Conservation (phyloP, 2,888 invertebrate genomes). For the Latheticus oryzae region DNA sequence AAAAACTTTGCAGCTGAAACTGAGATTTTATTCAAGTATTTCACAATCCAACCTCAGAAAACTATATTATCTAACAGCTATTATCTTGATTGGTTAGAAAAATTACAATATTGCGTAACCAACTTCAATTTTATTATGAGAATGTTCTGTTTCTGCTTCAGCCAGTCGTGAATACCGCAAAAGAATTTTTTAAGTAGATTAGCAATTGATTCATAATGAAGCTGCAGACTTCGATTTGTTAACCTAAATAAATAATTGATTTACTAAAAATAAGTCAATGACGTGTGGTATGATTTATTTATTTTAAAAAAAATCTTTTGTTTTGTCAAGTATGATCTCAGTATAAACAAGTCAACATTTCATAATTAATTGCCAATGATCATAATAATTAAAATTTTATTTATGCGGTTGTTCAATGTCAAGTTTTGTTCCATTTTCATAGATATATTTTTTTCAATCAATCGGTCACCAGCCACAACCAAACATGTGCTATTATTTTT, state of each 20-base stretch:
- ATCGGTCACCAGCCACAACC: constrained; percentile 7
- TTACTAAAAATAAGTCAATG: not conserved
- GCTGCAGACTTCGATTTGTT: not conserved
- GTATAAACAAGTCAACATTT: constrained; percentile 2
- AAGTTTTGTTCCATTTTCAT: not conserved
- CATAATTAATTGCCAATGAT: constrained; percentile 6
- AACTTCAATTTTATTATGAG: constrained; percentile 9
- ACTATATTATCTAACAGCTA: constrained; percentile 26
- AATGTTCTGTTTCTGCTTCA: constrained; percentile 8
- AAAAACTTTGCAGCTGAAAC: too few species aligned
- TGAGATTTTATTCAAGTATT: too few species aligned
- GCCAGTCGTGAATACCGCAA: not conserved
- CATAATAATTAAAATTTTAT: not conserved
- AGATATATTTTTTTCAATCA: constrained; percentile 6
- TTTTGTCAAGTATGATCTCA: constrained; percentile 7
- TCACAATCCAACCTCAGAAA: too few species aligned
- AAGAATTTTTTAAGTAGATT: not conserved
- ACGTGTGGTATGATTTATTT: not conserved
- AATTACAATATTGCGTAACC: constrained; percentile 16
- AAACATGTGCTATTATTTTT: constrained; percentile 21
- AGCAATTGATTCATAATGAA: constrained; percentile 14
- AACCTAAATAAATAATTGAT: constrained; percentile 16
- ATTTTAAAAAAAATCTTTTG: constrained; percentile 4
- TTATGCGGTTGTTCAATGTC: not conserved
- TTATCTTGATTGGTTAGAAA: constrained; percentile 21